phyloP scores from a whole-genome alignment of 2,797 vertebrate species.

The Mormyrus hasselquistii region DNA sequence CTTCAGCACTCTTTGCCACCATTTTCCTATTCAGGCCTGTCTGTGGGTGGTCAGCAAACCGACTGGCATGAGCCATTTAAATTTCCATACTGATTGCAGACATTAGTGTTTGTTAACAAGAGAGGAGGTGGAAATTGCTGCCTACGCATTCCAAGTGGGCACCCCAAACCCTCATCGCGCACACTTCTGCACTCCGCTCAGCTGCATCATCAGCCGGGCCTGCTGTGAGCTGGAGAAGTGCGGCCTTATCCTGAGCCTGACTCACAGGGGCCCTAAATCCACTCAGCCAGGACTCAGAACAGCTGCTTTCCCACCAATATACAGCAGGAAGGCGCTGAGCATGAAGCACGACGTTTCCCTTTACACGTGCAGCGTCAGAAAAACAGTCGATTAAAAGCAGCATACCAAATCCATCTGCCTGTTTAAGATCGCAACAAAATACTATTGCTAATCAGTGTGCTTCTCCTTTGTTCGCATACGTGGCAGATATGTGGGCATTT shows the following conservation, averaged over 20 bases:
- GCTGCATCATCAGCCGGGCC: neutral
- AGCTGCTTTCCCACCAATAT: neutral
- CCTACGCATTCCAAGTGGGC: neutral
- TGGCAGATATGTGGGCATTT: neutral
- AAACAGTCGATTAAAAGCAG: neutral
- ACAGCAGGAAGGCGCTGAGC: neutral
- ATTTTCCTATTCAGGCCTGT: neutral
- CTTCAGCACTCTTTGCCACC: neutral
- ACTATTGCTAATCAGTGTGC: neutral
- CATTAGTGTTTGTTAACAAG: slow-evolving; percentile 21
- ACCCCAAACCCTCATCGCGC: neutral
- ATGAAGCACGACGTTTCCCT: neutral
- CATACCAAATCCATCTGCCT: neutral
- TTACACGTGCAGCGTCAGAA: neutral
- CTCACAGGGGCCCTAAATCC: no score
- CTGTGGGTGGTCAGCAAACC: slow-evolving; percentile 14
- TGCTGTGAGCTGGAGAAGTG: neutral
- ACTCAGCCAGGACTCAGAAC: neutral
- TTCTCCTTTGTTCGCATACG: neutral
- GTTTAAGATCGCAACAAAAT: neutral
- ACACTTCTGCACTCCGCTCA: neutral
- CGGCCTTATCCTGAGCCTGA: neutral
- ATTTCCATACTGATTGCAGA: slow-evolving; percentile 19
- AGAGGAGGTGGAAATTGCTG: neutral
- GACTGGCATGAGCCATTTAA: neutral